Evolutionary conservation across 2,888 invertebrate species (phyloP).

Genomic region (Eupithecia insigniata): DNA sequence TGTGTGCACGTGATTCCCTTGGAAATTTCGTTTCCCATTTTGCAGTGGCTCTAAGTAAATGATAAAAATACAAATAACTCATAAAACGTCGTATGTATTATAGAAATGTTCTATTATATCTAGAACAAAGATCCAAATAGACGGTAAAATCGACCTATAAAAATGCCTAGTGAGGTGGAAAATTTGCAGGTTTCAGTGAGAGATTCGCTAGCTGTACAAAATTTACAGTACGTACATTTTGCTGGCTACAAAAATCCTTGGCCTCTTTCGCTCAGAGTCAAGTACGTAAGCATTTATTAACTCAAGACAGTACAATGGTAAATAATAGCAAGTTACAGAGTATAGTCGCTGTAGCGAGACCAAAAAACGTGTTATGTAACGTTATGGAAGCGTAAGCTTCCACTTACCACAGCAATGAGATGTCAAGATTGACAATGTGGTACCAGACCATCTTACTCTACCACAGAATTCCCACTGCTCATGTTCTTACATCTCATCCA

Average conservation of each 20-base stretch:
- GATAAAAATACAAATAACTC: not conserved
- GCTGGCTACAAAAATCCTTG: constrained; percentile 55
- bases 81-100: not conserved
- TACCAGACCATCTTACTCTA: not conserved
- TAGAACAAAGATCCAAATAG: not conserved
- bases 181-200: constrained; percentile 21
- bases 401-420: no score
- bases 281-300: constrained; percentile 23
- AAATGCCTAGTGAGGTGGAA: constrained; percentile 5
- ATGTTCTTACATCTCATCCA: not conserved
- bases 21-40: not conserved
- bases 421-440: no score
- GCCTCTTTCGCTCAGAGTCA: constrained; percentile 44
- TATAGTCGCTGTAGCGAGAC: not conserved
- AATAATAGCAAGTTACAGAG: not conserved
- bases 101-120: not conserved
- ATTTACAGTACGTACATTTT: constrained; percentile 13
- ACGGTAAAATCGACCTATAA: constrained; percentile 4
- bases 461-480: not conserved
- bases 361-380: not conserved
- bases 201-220: constrained; percentile 14
- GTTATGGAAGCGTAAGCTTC: not conserved
- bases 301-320: not conserved
- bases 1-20: no score
- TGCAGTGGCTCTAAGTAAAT: not conserved